Evolutionary conservation across 1,140 invertebrate genomes (phyloP), one percentile per base, ranked within the genome.

Genomic region (Plodia interpunctella): DNA sequence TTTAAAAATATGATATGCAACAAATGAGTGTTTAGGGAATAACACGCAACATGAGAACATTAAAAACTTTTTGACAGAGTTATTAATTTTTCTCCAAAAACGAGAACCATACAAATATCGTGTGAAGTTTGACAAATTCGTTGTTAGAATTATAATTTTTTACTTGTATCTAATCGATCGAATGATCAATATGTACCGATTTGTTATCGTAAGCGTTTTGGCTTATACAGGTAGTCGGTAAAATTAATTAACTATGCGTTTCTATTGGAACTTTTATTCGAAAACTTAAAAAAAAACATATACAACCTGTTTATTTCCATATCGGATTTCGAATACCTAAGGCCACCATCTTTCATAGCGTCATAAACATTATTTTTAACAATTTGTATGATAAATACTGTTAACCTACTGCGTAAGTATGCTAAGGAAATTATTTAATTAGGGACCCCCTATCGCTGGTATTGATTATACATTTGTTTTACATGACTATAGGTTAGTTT

Each of bases 351-450:
- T 62, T 49, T 72, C 63, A 74, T 55, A 57, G 44, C 30, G 58
- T 57, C 49, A 73, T 70, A 60, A 66, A 54, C 59, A 70, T 72
- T 72, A 63, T 52, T 70, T 65, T 62, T 53, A 53, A 68, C 65
- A 66, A 76, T 78, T 76, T 78, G 67, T 76, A 78, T 78, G 75
- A 61, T 72, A 78, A 78, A 78, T 53, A 56, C 15, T 18, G 57
- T 30, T 60, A 53, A 49, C 61, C 54, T 49, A 61, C 58, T 59
- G 35, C 21, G 50, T 65, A 59, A 50, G 51, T 66, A 63, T 58
- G 60, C 60, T 49, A 63, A 56, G 68, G 57, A 72, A 78, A 76
- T 78, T 68, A 76, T 78, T 78, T 78, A 78, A 78, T 78, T 76
- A 76, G 55, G 51, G 57, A 63, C 73, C 76, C 76, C 76, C 76